Percentiles rank a stretch among this genome's conserved stretches.
Conservation (phyloP, 2,113 vertebrate genomes). For the Asarcornis scutulata region DNA sequence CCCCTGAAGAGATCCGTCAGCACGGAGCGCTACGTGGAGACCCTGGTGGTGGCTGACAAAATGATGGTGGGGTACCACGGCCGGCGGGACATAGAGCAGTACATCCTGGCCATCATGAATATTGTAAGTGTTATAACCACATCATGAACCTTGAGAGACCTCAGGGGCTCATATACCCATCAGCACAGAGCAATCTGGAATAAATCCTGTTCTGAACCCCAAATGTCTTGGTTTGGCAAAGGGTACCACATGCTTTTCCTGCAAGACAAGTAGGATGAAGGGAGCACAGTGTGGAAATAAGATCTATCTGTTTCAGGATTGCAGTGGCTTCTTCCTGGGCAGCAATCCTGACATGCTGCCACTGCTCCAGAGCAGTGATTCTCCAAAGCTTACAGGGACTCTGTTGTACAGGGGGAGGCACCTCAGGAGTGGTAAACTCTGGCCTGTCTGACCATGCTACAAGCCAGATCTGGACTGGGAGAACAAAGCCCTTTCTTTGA, state of each 20-base stretch:
- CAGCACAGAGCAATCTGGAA: background rate
- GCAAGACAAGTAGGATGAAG: background rate
- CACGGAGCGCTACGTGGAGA: conserved; percentile 96
- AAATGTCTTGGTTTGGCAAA: accelerated
- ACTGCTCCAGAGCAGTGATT: background rate
- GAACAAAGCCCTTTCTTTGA: conserved; percentile 46
- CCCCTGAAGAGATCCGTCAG: conserved; percentile 95
- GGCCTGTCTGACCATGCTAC: background rate
- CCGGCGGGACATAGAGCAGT: conserved; percentile 96
- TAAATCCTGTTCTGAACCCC: accelerated
- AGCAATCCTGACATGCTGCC: background rate
- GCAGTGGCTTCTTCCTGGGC: background rate
- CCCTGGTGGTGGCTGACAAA: conserved; percentile 96
- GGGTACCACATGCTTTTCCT: background rate
- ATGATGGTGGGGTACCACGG: conserved; percentile 99
- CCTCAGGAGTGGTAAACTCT: background rate
- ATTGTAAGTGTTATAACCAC: conserved; percentile 93
- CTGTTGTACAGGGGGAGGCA: background rate
- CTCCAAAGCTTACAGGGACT: background rate
- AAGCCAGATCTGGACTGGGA: background rate
- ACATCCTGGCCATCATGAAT: conserved; percentile 99
- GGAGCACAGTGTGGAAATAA: accelerated
- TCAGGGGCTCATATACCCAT: background rate
- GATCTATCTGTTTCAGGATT: no score
- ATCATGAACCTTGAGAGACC: background rate